phyloP scores from a whole-genome alignment of 2,113 vertebrate genomes.

The Podarcis cretensis region DNA sequence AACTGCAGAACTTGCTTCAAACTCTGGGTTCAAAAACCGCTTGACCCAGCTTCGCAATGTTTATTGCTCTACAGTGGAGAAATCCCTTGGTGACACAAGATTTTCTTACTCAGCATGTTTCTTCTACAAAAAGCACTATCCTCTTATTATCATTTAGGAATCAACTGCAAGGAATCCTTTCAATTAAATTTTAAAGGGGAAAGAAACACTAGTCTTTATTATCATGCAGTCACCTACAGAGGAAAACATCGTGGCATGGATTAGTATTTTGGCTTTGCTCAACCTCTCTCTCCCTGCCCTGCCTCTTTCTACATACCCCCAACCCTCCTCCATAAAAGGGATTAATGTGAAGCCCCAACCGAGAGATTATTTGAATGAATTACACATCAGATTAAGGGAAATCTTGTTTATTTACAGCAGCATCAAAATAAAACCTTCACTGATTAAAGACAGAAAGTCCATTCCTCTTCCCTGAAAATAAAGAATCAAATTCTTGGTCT shows the following conservation, averaged over 20 bases:
- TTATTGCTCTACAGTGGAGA: constrained; percentile 28
- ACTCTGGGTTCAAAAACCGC: constrained; percentile 28
- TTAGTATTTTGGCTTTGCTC: constrained; percentile 18
- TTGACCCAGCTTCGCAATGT: constrained; percentile 21
- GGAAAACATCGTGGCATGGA: not conserved
- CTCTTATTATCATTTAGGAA: not conserved
- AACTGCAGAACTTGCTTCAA: not conserved
- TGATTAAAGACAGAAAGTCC: constrained; percentile 5
- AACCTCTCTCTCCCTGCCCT: not conserved
- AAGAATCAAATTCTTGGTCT: not conserved
- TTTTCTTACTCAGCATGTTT: not conserved
- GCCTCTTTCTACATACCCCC: not conserved
- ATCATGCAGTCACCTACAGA: constrained; percentile 13
- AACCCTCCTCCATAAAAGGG: constrained; percentile 47
- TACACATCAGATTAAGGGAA: constrained; percentile 57
- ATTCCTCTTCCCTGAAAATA: not conserved
- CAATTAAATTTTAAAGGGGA: constrained; percentile 8
- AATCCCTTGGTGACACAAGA: constrained; percentile 12
- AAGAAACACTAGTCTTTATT: constrained; percentile 16
- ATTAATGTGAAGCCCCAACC: constrained; percentile 58
- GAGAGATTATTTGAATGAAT: constrained; percentile 62
- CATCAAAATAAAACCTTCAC: constrained; percentile 61
- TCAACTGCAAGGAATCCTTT: constrained; percentile 21
- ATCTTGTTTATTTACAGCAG: constrained; percentile 42
- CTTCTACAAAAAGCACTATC: not conserved